These are phyloP conservation scores for Corythornis leucogaster DNA, from an alignment of 2,797 vertebrate genomes.

Conservation along the genomic window DNA sequence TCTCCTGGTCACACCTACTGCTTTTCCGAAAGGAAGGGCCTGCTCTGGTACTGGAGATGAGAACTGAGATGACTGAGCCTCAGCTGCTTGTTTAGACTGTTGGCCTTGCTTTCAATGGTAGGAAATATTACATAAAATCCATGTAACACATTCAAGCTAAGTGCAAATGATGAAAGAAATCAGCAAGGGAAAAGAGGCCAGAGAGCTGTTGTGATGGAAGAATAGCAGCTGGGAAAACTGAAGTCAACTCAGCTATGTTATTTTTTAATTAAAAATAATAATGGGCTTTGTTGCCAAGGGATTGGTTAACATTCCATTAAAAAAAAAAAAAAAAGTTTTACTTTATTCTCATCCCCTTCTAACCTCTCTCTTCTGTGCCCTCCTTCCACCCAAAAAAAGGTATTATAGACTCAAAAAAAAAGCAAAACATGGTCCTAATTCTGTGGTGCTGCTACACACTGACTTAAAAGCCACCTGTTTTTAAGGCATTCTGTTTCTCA, in stretches of 20 bases:
- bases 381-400: not conserved
- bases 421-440: not conserved
- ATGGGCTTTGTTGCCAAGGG: conserved; percentile 70
- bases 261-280: conserved; percentile 82
- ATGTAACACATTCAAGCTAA: conserved; percentile 34
- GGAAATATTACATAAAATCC: conserved; percentile 57
- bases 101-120: conserved; percentile 38
- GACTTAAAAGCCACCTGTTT: not conserved
- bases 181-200: conserved; percentile 60
- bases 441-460: no score
- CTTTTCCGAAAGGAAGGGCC: conserved; percentile 1
- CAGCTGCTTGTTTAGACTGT: conserved; percentile 36
- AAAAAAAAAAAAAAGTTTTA: conserved; percentile 22
- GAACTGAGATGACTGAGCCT: not conserved
- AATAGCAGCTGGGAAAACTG: conserved; percentile 68
- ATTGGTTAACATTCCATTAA: conserved; percentile 73
- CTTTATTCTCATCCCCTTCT: conserved; percentile 27
- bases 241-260: conserved; percentile 72
- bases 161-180: conserved; percentile 70
- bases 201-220: conserved; percentile 52
- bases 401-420: conserved; percentile 50
- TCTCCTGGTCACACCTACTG: not conserved
- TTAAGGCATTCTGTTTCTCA: not conserved
- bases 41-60: conserved; percentile 6
- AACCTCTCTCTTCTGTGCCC: not conserved